These are phyloP conservation scores for Drosophila bunnanda DNA, from an alignment of 2,888 invertebrate species.

Conservation along the genomic window DNA sequence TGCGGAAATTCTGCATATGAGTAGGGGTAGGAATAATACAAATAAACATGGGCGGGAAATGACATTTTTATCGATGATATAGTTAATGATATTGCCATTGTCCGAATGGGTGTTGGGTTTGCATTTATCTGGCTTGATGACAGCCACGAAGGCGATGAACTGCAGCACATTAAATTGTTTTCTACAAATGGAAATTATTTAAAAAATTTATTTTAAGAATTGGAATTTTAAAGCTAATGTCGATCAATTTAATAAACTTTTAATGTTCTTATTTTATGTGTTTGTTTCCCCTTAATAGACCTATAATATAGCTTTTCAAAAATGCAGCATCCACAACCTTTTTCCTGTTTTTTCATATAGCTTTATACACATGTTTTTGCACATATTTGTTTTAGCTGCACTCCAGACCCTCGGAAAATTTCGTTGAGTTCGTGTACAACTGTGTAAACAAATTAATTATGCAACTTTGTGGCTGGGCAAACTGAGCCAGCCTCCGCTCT, in stretches of 20 bases:
- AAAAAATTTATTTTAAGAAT: no score
- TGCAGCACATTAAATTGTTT: constrained; percentile 4
- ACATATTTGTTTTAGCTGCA: constrained; percentile 36
- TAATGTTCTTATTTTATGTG: neutral
- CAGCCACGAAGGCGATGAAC: constrained; percentile 6
- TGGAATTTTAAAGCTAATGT: no score
- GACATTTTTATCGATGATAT: constrained; percentile 68
- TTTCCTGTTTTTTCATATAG: neutral
- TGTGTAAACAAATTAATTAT: constrained; percentile 80
- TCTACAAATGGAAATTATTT: neutral
- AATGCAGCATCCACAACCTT: neutral
- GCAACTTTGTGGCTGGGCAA: constrained; percentile 55
- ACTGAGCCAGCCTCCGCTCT: constrained; percentile 15
- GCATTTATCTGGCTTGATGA: constrained; percentile 14
- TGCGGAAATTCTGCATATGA: constrained; percentile 60
- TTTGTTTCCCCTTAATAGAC: neutral
- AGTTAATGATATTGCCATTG: constrained; percentile 63
- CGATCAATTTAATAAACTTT: neutral
- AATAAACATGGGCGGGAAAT: constrained; percentile 63
- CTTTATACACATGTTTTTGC: constrained; percentile 3
- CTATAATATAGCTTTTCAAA: neutral
- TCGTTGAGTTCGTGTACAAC: constrained; percentile 69
- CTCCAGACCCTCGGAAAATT: constrained; percentile 21
- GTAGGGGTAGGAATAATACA: constrained; percentile 32
- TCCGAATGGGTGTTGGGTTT: constrained; percentile 7